These are phyloP conservation scores for Camptogramma bilineatum DNA, from an alignment of 2,888 invertebrate species.

Conservation along the genomic window DNA sequence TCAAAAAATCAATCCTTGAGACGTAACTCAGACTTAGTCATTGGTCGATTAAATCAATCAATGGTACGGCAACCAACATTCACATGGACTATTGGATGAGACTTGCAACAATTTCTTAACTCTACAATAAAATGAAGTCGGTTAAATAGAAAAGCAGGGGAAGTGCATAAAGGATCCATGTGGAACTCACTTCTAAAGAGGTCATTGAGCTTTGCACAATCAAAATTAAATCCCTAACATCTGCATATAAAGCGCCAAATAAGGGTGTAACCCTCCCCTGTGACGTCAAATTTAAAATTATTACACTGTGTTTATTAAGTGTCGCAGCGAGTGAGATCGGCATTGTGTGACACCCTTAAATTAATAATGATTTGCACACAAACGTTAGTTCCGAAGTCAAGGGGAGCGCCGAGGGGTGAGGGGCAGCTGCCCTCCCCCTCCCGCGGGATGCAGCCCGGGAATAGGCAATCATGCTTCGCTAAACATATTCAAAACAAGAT, in stretches of 20 bases:
- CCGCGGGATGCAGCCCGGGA: constrained; percentile 10
- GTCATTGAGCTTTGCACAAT: constrained; percentile 34
- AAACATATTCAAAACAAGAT: not conserved
- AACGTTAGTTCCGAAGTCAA: constrained; percentile 11
- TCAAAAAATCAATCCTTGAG: no score
- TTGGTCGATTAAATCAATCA: no score
- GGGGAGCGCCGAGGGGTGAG: constrained; percentile 6
- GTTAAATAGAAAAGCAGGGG: not conserved
- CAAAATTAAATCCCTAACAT: constrained; percentile 30
- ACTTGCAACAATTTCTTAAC: not conserved
- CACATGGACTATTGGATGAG: no score
- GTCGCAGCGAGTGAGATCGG: constrained; percentile 29
- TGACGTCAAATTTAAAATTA: constrained; percentile 45
- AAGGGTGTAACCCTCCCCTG: constrained; percentile 34
- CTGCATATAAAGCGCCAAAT: constrained; percentile 38
- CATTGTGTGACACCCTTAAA: constrained; percentile 41
- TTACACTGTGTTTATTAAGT: constrained; percentile 51
- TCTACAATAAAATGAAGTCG: not conserved
- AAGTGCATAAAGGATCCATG: not conserved
- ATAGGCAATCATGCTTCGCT: constrained; percentile 14
- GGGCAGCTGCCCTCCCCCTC: constrained; percentile 8
- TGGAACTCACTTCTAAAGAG: constrained; percentile 20
- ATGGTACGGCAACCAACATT: no score
- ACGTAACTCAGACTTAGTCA: no score
- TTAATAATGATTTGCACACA: constrained; percentile 51